Percentiles rank a stretch among this genome's conserved stretches.
phyloP scores from a whole-genome alignment of 2,888 invertebrate genomes.

The Charanyca ferruginea region DNA sequence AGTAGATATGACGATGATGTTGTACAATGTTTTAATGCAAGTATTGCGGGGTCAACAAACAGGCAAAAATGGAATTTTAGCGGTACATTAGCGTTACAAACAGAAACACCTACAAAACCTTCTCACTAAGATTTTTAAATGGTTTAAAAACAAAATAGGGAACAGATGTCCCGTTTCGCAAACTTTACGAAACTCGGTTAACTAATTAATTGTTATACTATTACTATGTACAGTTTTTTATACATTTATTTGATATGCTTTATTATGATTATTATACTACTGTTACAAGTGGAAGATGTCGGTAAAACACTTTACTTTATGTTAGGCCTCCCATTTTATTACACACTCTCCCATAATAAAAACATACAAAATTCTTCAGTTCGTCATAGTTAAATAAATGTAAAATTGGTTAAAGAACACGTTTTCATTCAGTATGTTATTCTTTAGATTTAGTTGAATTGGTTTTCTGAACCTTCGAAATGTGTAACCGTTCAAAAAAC shows the following conservation, averaged over 20 bases:
- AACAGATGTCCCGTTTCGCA: slow-evolving; percentile 35
- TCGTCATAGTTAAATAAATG: slow-evolving; percentile 31
- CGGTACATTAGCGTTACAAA: background rate
- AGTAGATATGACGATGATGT: too few relatives aligned
- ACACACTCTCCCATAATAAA: slow-evolving; percentile 25
- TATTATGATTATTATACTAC: slow-evolving; percentile 74
- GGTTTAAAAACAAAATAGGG: slow-evolving; percentile 41
- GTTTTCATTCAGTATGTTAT: background rate
- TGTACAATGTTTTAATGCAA: background rate
- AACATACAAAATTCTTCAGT: slow-evolving; percentile 50
- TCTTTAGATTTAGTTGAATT: background rate
- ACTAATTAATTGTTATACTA: slow-evolving; percentile 47
- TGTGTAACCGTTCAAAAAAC: too few relatives aligned
- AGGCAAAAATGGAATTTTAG: background rate
- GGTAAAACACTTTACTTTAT: slow-evolving; percentile 41
- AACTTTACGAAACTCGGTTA: slow-evolving; percentile 44
- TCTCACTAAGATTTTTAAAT: slow-evolving; percentile 29
- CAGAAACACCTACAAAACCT: slow-evolving; percentile 1
- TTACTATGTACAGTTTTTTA: slow-evolving; percentile 66
- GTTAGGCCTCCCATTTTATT: slow-evolving; percentile 39
- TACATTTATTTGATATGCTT: slow-evolving; percentile 83
- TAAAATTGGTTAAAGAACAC: background rate
- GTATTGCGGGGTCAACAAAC: background rate
- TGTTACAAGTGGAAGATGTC: slow-evolving; percentile 54
- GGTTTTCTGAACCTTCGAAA: too few relatives aligned